Evolutionary conservation across 1,140 invertebrate species (phyloP), one percentile per base, ranked within the genome.

Genomic region (Radopholus similis): DNA sequence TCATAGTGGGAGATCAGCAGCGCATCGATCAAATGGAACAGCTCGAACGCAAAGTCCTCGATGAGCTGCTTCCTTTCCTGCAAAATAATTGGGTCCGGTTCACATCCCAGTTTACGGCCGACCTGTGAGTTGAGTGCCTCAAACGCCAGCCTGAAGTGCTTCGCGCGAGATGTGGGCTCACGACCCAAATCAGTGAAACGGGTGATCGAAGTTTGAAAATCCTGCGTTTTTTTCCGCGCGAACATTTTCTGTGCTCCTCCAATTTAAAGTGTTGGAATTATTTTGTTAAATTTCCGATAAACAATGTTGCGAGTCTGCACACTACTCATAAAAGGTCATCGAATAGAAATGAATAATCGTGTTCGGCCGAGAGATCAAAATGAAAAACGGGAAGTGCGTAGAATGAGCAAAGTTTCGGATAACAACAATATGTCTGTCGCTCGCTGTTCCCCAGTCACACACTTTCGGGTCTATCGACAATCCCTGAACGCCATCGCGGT

Each of bases 11-110:
- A 35, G n/a, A 77, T 63, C 11, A 81, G 57, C 18, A 81, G 42
- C 42, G 73, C 68, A 55, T 81, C 77, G 2, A 81, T 80, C 35
- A 81, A 44, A 62, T 81, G 79, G 59, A 81, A 82, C 2, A 73
- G 66, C 56, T 81, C 79, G 56, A 81, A 81, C 37, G 63, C 64
- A 63, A 80, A 81, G 26, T 80, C 78, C 21, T 78, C 74, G 23
- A 82, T 49, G 11, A 82, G 58, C 65, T 82, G 79, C 13, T 77
- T 54, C 44, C 78, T 81, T 32, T 81, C 79, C 77, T 82, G 57
- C 66, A 78, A 49, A 32, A 4, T 63, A 42, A 42, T 13, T 42
- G 38, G 13, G 26, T 18, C 44, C 18, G 4, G 42, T 5, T 18
- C 15, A 15, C 44, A n/a, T 1, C 1, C 5, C 35, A 60, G 18